Evolutionary conservation across 2,888 invertebrate species (phyloP).

Genomic region (Biston betularia): DNA sequence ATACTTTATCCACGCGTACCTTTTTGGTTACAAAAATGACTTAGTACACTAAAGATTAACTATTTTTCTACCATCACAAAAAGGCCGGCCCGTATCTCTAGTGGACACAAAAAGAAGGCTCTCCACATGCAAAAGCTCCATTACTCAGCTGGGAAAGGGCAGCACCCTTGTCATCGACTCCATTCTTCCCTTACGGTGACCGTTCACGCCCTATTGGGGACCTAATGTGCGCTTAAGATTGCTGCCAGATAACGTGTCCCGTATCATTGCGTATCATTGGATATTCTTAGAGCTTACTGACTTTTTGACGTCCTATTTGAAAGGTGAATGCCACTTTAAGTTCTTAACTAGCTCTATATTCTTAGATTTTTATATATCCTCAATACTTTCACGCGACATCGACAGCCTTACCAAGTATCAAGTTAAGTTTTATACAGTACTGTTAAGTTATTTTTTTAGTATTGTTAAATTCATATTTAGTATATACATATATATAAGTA

Average conservation of each 20-base stretch:
- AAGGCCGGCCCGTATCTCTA: conserved; percentile 23
- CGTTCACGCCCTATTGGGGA: conserved; percentile 60
- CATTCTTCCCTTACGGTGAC: conserved; percentile 57
- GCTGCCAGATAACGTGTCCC: conserved; percentile 47
- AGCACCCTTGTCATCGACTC: conserved; percentile 51
- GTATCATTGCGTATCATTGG: conserved; percentile 9
- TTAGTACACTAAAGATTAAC: conserved; percentile 9
- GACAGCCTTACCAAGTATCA: too few relatives aligned
- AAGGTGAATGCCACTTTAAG: too few relatives aligned
- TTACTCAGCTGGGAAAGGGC: conserved; percentile 44
- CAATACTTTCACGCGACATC: too few relatives aligned
- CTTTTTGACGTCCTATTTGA: conserved; percentile 5
- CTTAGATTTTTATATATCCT: too few relatives aligned
- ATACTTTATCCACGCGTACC: background rate
- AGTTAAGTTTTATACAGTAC: too few relatives aligned
- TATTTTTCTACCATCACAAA: conserved; percentile 24
- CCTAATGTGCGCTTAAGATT: conserved; percentile 55
- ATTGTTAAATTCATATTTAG: too few relatives aligned
- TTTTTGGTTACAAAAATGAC: conserved; percentile 3
- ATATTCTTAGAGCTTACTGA: conserved; percentile 9
- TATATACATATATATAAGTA: too few relatives aligned
- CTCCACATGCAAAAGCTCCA: conserved; percentile 37
- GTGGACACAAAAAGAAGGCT: conserved; percentile 30
- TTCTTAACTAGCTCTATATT: too few relatives aligned
- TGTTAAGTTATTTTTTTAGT: too few relatives aligned